A percentile compares a stretch with the other conserved stretches of the same genome.
These are phyloP conservation scores for Netelia inedita DNA, from an alignment of 2,888 invertebrate species.

Conservation along the genomic window DNA sequence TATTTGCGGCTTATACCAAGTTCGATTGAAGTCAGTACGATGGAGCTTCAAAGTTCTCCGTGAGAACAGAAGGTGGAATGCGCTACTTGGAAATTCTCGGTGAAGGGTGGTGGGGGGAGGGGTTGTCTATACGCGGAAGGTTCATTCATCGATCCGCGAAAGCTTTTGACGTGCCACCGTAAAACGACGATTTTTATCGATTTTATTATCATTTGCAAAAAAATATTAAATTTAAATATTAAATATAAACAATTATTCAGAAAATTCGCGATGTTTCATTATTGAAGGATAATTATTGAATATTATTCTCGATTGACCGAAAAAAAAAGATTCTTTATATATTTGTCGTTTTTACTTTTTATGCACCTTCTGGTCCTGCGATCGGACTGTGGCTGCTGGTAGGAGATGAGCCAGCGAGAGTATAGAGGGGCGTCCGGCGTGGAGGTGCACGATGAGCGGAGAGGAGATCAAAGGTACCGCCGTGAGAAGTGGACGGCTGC, in stretches of 20 bases:
- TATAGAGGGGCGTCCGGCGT: slow-evolving; percentile 70
- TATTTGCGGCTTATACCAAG: slow-evolving; percentile 10
- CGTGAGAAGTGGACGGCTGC: slow-evolving; percentile 84
- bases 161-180: neutral
- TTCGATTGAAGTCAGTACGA: slow-evolving; percentile 12
- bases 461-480: slow-evolving; percentile 82
- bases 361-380: slow-evolving; percentile 53
- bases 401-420: slow-evolving; percentile 58
- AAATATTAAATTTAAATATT: too few relatives aligned
- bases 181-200: neutral
- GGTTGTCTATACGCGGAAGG: neutral
- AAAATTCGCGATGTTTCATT: neutral
- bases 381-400: slow-evolving; percentile 55
- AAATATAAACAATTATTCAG: neutral
- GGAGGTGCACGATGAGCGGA: slow-evolving; percentile 78
- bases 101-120: neutral
- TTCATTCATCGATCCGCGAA: neutral
- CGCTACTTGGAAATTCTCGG: neutral
- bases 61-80: slow-evolving; percentile 29
- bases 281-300: neutral
- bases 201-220: too few relatives aligned
- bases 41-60: slow-evolving; percentile 19
- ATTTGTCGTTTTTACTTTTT: slow-evolving; percentile 23
- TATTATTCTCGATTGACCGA: neutral
- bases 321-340: neutral